Percentiles rank a stretch among this genome's conserved stretches.
These are phyloP conservation scores for Agraylea sexmaculata DNA, from an alignment of 1,140 invertebrate species.

Conservation along the genomic window DNA sequence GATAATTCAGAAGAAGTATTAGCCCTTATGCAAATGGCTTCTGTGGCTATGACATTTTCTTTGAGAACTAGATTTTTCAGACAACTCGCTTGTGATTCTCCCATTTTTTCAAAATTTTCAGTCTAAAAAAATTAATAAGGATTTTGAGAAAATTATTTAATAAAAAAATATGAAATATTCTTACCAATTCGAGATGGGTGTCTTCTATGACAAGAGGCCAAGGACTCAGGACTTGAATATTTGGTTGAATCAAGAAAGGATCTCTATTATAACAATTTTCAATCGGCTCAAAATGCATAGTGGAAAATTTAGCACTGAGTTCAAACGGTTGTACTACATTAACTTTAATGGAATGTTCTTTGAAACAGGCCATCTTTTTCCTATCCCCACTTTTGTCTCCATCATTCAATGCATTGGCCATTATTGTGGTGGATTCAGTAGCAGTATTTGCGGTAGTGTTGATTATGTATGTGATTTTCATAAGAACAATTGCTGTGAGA, in stretches of 20 bases:
- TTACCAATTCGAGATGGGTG: constrained; percentile 50
- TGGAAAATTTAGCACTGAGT: constrained; percentile 52
- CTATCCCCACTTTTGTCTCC: constrained; percentile 20
- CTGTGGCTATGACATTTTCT: constrained; percentile 33
- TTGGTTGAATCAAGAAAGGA: constrained; percentile 55
- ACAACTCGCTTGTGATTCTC: constrained; percentile 28
- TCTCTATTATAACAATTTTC: constrained; percentile 54
- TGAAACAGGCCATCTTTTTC: constrained; percentile 37
- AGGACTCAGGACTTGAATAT: constrained; percentile 53
- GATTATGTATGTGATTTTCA: constrained; percentile 41
- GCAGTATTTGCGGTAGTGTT: constrained; percentile 18
- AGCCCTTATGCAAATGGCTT: constrained; percentile 35
- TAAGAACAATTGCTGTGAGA: constrained; percentile 40
- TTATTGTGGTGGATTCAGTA: constrained; percentile 13
- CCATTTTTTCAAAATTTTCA: constrained; percentile 30
- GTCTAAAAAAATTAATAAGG: constrained; percentile 16
- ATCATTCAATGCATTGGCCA: constrained; percentile 15
- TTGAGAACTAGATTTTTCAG: constrained; percentile 31
- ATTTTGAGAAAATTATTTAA: constrained; percentile 7
- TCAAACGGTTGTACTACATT: constrained; percentile 59
- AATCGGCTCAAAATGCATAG: constrained; percentile 50
- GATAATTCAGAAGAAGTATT: constrained; percentile 38
- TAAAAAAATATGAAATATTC: constrained; percentile 14
- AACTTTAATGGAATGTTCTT: constrained; percentile 48
- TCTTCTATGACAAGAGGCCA: constrained; percentile 55